Percentiles rank a stretch among this genome's conserved stretches.
phyloP scores from a whole-genome alignment of 2,888 invertebrate genomes.

The Drosophila recens region DNA sequence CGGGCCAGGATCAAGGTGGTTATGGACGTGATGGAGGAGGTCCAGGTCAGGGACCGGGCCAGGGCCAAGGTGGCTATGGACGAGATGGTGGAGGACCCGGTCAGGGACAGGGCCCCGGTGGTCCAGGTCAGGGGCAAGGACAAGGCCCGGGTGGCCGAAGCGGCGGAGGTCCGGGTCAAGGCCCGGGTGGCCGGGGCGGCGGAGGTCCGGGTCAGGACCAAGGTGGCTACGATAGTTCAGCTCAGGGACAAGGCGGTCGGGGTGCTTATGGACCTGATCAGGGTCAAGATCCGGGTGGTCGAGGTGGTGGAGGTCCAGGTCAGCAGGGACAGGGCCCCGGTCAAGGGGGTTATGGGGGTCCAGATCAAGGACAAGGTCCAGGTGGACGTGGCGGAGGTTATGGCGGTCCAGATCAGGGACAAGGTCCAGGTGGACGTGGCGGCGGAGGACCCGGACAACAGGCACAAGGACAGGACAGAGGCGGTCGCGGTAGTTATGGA shows the following conservation, averaged over 20 bases:
- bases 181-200: background rate
- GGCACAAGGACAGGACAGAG: background rate
- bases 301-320: background rate
- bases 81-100: too few species aligned
- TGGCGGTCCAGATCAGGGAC: background rate
- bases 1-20: background rate
- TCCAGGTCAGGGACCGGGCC: background rate
- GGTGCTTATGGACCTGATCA: constrained; percentile 1
- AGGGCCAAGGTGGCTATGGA: background rate
- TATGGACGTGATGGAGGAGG: background rate
- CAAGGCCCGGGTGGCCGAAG: background rate
- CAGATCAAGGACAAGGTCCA: background rate
- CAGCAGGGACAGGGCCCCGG: background rate
- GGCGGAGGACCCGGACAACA: background rate
- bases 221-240: background rate
- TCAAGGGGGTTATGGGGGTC: background rate
- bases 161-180: background rate
- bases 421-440: background rate
- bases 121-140: background rate
- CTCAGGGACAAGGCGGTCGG: constrained; percentile 1
- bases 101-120: background rate
- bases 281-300: background rate
- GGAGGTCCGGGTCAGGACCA: constrained; percentile 4
- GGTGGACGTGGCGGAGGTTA: background rate
- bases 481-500: background rate